These are phyloP conservation scores for Chlorodrepanis virens DNA, from an alignment of 2,113 vertebrate species.

Conservation along the genomic window DNA sequence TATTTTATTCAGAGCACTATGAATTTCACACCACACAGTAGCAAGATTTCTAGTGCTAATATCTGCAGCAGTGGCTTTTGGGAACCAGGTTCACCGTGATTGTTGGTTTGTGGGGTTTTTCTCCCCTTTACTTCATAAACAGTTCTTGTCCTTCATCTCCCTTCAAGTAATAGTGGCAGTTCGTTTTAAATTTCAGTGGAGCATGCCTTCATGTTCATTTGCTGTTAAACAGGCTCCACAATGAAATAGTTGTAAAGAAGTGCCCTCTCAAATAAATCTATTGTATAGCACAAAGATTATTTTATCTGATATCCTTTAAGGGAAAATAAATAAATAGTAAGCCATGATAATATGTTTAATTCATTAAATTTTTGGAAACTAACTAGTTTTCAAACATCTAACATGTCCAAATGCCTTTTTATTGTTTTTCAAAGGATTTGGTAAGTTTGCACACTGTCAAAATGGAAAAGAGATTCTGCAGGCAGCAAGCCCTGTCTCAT, in stretches of 20 bases:
- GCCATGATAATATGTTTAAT: background rate
- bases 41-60: background rate
- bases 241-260: background rate
- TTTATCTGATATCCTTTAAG: background rate
- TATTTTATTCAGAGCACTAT: background rate
- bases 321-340: background rate
- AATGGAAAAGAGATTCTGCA: background rate
- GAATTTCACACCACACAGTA: background rate
- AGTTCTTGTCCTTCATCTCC: background rate
- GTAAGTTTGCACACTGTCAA: background rate
- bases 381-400: background rate
- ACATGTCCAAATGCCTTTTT: background rate
- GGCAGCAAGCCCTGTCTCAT: background rate
- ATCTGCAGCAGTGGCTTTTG: background rate
- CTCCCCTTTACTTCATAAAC: background rate
- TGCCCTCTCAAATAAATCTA: background rate
- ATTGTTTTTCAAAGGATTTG: background rate
- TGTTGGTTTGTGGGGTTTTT: background rate
- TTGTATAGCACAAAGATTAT: background rate
- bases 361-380: background rate
- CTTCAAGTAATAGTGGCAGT: background rate
- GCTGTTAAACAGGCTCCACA: background rate
- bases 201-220: background rate
- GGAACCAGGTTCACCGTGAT: background rate
- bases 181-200: background rate